Conservation (phyloP, 2,113 vertebrate genomes). For the Coracopsis vasa region DNA sequence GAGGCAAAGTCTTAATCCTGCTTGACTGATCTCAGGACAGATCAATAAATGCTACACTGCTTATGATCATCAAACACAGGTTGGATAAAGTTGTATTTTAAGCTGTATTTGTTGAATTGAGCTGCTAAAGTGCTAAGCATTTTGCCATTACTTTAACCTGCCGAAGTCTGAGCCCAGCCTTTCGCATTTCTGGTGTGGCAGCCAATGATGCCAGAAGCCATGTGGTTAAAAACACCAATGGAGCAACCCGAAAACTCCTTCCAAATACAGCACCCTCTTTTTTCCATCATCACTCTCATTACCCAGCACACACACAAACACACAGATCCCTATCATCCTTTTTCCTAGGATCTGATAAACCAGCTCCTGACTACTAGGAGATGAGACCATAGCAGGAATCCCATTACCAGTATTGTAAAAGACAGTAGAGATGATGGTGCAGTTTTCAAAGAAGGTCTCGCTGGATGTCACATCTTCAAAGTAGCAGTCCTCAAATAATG, state of each 20-base stretch:
- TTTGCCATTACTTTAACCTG: background rate
- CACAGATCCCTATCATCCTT: background rate
- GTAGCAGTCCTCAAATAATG: slow-evolving; percentile 91
- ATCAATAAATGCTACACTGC: background rate
- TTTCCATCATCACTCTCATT: background rate
- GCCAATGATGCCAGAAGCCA: background rate
- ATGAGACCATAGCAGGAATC: background rate
- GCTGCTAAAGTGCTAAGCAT: background rate
- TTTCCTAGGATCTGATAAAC: background rate
- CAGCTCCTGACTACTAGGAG: background rate
- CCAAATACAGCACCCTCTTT: background rate
- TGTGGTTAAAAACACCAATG: background rate
- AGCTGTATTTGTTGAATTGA: background rate
- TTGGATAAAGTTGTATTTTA: background rate
- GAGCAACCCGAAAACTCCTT: background rate
- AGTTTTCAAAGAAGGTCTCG: slow-evolving; percentile 94
- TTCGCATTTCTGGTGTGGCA: background rate
- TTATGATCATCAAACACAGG: background rate
- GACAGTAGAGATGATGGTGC: slow-evolving; percentile 86
- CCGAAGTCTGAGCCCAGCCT: background rate
- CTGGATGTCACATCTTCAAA: slow-evolving; percentile 92
- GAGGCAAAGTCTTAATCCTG: background rate
- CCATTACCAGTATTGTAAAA: slow-evolving; percentile 93
- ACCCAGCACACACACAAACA: background rate
- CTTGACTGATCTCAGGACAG: background rate